These are phyloP conservation scores for Acridotheres tristis DNA, from an alignment of 2,797 vertebrate genomes.

Conservation along the genomic window DNA sequence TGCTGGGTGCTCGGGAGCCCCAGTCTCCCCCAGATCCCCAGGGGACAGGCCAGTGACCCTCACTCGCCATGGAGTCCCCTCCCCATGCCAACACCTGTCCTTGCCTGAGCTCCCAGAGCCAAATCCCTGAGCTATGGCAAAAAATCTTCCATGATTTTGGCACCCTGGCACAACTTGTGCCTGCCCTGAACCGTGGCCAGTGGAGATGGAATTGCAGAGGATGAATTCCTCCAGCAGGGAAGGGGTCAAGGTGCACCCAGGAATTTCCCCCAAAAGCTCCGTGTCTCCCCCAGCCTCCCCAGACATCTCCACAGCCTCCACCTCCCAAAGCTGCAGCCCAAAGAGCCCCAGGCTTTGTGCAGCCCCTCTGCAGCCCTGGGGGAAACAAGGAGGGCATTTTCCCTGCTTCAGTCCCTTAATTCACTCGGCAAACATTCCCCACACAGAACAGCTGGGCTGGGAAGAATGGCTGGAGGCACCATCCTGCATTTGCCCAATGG, in stretches of 20 bases:
- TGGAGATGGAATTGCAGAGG: not conserved
- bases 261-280: not conserved
- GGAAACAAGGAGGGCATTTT: conserved; percentile 43
- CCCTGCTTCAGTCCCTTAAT: conserved; percentile 33
- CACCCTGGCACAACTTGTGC: not conserved
- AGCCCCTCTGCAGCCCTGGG: not conserved
- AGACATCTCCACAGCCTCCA: not conserved
- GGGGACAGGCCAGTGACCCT: not conserved
- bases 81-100: not conserved
- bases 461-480: conserved; percentile 38
- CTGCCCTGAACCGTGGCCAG: not conserved
- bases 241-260: not conserved
- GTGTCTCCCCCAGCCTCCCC: not conserved
- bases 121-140: rapidly evolving
- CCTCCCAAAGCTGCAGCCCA: not conserved
- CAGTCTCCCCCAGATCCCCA: not conserved
- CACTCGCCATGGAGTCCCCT: not conserved
- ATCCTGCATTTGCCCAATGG: conserved; percentile 66
- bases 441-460: conserved; percentile 10
- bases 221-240: not conserved
- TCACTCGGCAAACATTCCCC: conserved; percentile 54
- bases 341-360: not conserved
- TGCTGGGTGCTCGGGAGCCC: not conserved
- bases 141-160: rapidly evolving
- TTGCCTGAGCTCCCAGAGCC: not conserved